Base-by-base conservation (phyloP, 1,140 invertebrate species). In the Bombus polaris region DNA sequence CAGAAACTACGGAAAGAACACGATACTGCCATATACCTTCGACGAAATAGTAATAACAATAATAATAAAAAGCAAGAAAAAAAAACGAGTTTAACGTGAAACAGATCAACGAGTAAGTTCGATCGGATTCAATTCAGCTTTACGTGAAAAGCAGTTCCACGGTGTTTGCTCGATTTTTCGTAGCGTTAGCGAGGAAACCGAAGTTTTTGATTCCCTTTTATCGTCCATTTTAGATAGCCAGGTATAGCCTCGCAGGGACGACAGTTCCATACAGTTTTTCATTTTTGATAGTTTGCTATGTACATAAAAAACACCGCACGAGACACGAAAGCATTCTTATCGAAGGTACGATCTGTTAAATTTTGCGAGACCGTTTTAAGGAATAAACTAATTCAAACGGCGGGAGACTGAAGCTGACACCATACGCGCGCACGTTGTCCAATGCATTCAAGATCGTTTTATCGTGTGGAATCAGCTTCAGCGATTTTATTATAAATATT, bases 401-500 rank as follows among this genome's bases (percentile, higher is more conserved):
- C 65, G 70, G 35, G 9, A 70, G 57, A 84, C 85, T 81, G 89
- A 90, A 87, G 44, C 68, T 87, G 81, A 62, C 59, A 35, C 76
- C 70, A 81, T 70, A 78, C 72, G n/a, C 76, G 73, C 44, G 13
- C 28, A 57, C 53, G 15, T 65, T 62, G 42, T 6, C 12, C 39
- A 62, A 68, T 28, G 81, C 44, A 18, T 72, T 15, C 42, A 47
- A 79, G 66, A 73, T 79, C 57, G 47, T 62, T 71, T n/a, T 39
- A 74, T 42, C 74, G 85, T 74, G 90, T 82, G 89, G 81, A 87
- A 87, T 92, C 88, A 88, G 71, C 86, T 90, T 83, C 83, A 88
- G 75, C 78, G 78, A 90, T 93, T 92, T 93, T 93, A 93, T 91
- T 92, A 93, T 91, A 90, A 90, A 91, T 93, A 92, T 93, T 93